Evolutionary conservation across 2,888 invertebrate genomes (phyloP).

Genomic region (Bruchidius siliquastri): DNA sequence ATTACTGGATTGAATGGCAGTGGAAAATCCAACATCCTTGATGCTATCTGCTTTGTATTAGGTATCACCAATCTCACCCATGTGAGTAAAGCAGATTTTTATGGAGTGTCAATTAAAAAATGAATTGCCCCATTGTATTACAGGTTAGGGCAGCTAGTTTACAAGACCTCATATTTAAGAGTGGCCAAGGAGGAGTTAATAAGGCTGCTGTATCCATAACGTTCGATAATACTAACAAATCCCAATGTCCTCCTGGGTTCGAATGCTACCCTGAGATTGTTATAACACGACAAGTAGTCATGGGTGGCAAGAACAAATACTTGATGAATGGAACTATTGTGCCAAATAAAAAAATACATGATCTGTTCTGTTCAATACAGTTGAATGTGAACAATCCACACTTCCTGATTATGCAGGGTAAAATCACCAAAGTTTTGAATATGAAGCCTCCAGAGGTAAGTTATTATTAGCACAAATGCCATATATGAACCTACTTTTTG

Average conservation of each 20-base stretch:
- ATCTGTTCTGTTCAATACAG: constrained; percentile 94
- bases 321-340: constrained; percentile 89
- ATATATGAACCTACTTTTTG: constrained; percentile 1
- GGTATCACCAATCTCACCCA: constrained; percentile 90
- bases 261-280: constrained; percentile 87
- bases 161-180: constrained; percentile 96
- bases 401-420: constrained; percentile 98
- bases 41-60: constrained; percentile 95
- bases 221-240: constrained; percentile 85
- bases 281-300: constrained; percentile 83
- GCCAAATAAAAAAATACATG: constrained; percentile 84
- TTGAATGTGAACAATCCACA: constrained; percentile 99
- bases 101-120: not conserved
- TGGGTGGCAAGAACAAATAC: constrained; percentile 89
- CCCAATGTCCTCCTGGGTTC: constrained; percentile 85
- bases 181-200: constrained; percentile 92
- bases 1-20: constrained; percentile 97
- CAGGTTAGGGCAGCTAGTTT: constrained; percentile 87
- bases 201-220: constrained; percentile 94
- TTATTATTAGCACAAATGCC: constrained; percentile 4
- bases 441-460: constrained; percentile 95
- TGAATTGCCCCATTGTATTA: constrained; percentile 16
- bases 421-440: constrained; percentile 96
- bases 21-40: constrained; percentile 96
- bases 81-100: constrained; percentile 53